Conservation (phyloP, 2,113 vertebrate species). For the Aix galericulata region DNA sequence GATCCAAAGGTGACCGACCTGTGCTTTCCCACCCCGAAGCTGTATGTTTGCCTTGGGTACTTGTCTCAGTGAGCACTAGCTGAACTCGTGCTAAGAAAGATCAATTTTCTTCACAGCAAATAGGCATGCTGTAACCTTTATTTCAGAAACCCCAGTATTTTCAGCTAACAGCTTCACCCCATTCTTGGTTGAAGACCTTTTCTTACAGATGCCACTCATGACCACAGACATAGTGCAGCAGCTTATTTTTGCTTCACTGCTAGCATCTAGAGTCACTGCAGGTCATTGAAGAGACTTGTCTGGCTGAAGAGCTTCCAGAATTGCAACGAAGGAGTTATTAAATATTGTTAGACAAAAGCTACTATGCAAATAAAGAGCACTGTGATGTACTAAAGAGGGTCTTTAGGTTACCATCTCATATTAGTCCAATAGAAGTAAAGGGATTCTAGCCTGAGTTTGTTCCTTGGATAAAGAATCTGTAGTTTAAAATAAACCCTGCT, state of each 20-base stretch:
- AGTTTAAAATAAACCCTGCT: constrained; percentile 10
- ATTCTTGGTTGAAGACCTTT: background rate
- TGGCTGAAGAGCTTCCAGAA: constrained; percentile 24
- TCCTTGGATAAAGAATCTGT: background rate
- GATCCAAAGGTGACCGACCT: background rate
- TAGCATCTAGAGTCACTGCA: background rate
- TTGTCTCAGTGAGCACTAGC: background rate
- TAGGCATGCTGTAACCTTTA: background rate
- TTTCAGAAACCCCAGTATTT: background rate
- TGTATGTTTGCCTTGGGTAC: background rate
- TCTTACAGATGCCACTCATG: constrained; percentile 16
- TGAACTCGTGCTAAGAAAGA: background rate
- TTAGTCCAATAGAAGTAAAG: background rate
- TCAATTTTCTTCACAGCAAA: background rate
- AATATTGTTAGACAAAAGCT: background rate
- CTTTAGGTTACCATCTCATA: background rate
- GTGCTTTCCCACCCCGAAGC: background rate
- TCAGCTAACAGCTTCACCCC: background rate
- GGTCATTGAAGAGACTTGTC: constrained; percentile 22
- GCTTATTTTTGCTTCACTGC: constrained; percentile 24
- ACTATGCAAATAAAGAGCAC: constrained; percentile 24
- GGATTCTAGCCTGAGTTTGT: background rate
- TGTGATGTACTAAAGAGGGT: background rate
- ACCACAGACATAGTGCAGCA: background rate
- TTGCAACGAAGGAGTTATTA: constrained; percentile 15